A percentile compares a stretch with the other conserved stretches of the same genome.
Conservation (phyloP, 2,113 vertebrate species). For the Trematomus loennbergii region DNA sequence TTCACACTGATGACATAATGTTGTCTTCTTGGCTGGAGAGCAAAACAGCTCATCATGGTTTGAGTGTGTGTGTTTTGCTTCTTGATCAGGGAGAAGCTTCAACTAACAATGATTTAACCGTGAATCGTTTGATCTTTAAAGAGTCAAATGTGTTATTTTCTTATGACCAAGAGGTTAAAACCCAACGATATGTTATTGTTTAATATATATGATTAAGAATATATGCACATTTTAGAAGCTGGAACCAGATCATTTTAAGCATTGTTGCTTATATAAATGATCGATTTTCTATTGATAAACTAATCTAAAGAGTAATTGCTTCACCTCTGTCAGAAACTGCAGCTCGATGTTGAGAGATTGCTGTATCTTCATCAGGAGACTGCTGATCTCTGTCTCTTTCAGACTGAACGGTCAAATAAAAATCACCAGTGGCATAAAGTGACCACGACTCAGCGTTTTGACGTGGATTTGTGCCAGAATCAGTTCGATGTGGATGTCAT, state of each 20-base stretch:
- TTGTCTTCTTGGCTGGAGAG: neutral
- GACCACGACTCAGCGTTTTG: slow-evolving; percentile 57
- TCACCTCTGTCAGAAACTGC: neutral
- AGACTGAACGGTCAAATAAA: neutral
- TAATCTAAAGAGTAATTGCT: neutral
- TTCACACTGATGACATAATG: neutral
- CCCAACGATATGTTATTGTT: neutral
- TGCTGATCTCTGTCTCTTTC: neutral
- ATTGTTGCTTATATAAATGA: neutral
- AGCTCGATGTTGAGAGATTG: neutral
- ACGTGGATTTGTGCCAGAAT: slow-evolving; percentile 3
- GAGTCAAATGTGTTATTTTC: neutral
- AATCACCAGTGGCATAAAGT: slow-evolving; percentile 24
- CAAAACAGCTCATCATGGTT: neutral
- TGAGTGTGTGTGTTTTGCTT: neutral
- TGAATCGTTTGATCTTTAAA: neutral
- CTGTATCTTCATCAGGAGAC: neutral
- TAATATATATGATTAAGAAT: neutral
- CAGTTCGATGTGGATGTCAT: neutral
- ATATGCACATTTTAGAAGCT: neutral
- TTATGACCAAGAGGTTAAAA: neutral
- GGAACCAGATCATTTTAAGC: neutral
- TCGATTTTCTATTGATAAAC: neutral
- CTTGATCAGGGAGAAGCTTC: neutral
- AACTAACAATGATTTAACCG: neutral